A percentile compares a stretch with the other conserved stretches of the same genome.
phyloP scores from a whole-genome alignment of 2,113 vertebrate genomes.

The Lates calcarifer region DNA sequence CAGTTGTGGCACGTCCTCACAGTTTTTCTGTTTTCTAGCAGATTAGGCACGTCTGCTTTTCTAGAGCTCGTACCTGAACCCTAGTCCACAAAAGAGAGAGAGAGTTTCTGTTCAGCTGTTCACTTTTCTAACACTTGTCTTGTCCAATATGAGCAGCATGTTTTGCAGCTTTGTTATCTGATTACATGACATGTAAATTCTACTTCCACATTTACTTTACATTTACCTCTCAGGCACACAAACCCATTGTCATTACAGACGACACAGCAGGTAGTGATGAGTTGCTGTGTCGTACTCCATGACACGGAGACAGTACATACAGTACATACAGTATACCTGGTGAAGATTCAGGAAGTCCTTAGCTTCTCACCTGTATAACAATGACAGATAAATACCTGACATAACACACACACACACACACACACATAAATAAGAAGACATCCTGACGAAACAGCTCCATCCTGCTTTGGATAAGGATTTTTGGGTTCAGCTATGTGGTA shows the following conservation, averaged over 20 bases:
- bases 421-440: background rate
- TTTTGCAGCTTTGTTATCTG: background rate
- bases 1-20: slow-evolving; percentile 13
- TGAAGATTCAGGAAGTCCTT: too few species aligned
- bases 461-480: too few species aligned
- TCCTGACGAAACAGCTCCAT: too few species aligned
- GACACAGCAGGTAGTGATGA: background rate
- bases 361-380: background rate
- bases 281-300: background rate
- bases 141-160: background rate
- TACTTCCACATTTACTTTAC: background rate
- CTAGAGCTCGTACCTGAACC: slow-evolving; percentile 39
- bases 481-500: too few species aligned
- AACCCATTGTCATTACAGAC: background rate
- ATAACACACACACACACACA: too few species aligned
- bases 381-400: background rate
- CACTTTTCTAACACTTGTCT: background rate
- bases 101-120: background rate
- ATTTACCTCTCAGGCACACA: background rate
- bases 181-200: slow-evolving; percentile 9
- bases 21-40: slow-evolving; percentile 17
- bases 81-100: background rate
- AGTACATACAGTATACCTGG: too few species aligned
- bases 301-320: background rate
- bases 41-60: slow-evolving; percentile 35